A percentile compares a stretch with the other conserved stretches of the same genome.
phyloP scores from a whole-genome alignment of 2,888 invertebrate species.

The Flexamia atlantica region DNA sequence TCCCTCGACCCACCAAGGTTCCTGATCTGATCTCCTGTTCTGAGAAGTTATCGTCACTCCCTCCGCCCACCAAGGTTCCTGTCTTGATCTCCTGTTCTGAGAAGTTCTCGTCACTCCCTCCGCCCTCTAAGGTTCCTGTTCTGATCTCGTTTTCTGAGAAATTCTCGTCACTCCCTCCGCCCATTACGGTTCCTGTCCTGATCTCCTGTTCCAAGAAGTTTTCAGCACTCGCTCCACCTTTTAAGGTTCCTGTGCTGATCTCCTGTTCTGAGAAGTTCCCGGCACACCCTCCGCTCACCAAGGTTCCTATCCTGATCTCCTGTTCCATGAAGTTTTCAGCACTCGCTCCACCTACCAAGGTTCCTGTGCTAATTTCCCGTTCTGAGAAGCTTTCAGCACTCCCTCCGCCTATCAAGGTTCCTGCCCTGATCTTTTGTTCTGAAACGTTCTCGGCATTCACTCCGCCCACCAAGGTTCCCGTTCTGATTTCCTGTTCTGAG shows the following conservation, averaged over 20 bases:
- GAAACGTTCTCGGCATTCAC: too few relatives aligned
- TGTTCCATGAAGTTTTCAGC: too few relatives aligned
- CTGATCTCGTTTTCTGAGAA: slow-evolving; percentile 87
- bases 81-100: slow-evolving; percentile 97
- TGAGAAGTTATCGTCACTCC: slow-evolving; percentile 89
- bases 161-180: slow-evolving; percentile 90
- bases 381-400: too few relatives aligned
- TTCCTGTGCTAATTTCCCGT: too few relatives aligned
- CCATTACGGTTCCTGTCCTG: slow-evolving; percentile 92
- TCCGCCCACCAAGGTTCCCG: too few relatives aligned
- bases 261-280: slow-evolving; percentile 87
- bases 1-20: slow-evolving; percentile 91
- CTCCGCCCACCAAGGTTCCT: slow-evolving; percentile 92
- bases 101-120: slow-evolving; percentile 99
- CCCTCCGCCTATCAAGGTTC: too few relatives aligned
- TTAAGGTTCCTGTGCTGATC: slow-evolving; percentile 82
- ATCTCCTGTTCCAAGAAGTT: slow-evolving; percentile 99
- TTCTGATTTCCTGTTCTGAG: too few relatives aligned
- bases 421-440: too few relatives aligned
- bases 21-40: slow-evolving; percentile 84
- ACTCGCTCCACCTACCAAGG: too few relatives aligned
- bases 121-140: slow-evolving; percentile 84
- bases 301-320: slow-evolving; percentile 95
- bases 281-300: slow-evolving; percentile 91
- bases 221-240: slow-evolving; percentile 95